These are phyloP conservation scores for Actinia equina DNA, from an alignment of 64 coral and sea anemone genomes.

Conservation along the genomic window DNA sequence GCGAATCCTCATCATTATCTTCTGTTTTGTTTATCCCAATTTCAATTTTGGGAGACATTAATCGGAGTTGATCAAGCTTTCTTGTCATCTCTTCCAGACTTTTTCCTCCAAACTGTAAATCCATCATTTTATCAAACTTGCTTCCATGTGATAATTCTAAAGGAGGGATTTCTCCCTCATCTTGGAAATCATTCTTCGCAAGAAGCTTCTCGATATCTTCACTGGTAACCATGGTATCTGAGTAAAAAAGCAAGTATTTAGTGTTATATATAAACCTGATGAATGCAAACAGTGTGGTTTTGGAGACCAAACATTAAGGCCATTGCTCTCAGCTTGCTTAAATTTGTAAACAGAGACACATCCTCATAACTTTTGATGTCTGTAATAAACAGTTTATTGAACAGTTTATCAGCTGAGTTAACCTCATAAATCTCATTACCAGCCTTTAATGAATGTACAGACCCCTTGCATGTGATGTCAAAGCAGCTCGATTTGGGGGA, in stretches of 20 bases:
- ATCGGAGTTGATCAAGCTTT: constrained; percentile 7
- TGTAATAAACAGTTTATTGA: too few species aligned
- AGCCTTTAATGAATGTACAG: too few species aligned
- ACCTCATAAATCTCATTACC: too few species aligned
- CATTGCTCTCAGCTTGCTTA: too few species aligned
- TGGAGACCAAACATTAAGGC: too few species aligned
- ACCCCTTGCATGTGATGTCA: too few species aligned
- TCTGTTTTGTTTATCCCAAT: not conserved
- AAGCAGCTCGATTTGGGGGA: too few species aligned
- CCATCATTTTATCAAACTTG: constrained; percentile 6
- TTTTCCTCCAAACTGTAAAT: constrained; percentile 12
- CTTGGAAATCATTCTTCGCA: constrained; percentile 53
- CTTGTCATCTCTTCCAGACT: not conserved
- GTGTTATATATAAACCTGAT: not conserved
- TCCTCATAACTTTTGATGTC: too few species aligned
- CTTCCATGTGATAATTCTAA: constrained; percentile 12
- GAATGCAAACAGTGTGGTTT: too few species aligned
- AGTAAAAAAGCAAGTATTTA: not conserved
- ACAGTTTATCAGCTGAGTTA: too few species aligned
- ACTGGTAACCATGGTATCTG: constrained; percentile 61
- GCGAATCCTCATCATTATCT: constrained; percentile 7
- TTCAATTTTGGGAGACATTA: not conserved
- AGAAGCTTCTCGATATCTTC: constrained; percentile 87
- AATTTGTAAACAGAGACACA: too few species aligned
- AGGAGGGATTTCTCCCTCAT: constrained; percentile 31